Evolutionary conservation across 1,140 invertebrate species (phyloP).

Genomic region (Ephestia elutella): DNA sequence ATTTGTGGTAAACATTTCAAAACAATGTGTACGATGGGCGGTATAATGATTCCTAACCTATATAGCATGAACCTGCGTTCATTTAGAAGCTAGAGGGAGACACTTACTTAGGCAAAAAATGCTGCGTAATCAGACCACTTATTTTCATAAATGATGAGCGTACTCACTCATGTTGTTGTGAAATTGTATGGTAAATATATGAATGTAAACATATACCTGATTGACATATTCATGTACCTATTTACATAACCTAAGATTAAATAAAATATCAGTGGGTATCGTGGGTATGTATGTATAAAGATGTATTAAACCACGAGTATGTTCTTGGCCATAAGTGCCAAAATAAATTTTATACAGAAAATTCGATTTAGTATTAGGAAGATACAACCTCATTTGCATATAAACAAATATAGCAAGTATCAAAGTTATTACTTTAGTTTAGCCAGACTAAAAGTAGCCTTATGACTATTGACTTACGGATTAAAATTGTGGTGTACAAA

Average conservation of each 20-base stretch:
- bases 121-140: not conserved
- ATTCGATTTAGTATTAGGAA: not conserved
- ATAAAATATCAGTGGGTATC: no score
- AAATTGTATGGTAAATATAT: not conserved
- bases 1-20: not conserved
- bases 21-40: not conserved
- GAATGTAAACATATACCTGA: not conserved
- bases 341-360: not conserved
- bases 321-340: not conserved
- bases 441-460: not conserved
- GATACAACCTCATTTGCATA: not conserved
- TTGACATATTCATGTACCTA: no score
- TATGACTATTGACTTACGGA: not conserved
- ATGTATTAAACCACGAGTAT: no score
- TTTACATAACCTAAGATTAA: no score
- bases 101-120: not conserved
- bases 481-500: not conserved
- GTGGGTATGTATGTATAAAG: no score
- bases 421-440: not conserved
- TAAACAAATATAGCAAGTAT: conserved; percentile 5
- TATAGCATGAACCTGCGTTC: not conserved
- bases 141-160: not conserved
- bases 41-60: not conserved
- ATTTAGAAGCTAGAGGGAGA: not conserved
- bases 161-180: not conserved